phyloP scores from a whole-genome alignment of 2,888 invertebrate species.

The Fabriciana adippe region DNA sequence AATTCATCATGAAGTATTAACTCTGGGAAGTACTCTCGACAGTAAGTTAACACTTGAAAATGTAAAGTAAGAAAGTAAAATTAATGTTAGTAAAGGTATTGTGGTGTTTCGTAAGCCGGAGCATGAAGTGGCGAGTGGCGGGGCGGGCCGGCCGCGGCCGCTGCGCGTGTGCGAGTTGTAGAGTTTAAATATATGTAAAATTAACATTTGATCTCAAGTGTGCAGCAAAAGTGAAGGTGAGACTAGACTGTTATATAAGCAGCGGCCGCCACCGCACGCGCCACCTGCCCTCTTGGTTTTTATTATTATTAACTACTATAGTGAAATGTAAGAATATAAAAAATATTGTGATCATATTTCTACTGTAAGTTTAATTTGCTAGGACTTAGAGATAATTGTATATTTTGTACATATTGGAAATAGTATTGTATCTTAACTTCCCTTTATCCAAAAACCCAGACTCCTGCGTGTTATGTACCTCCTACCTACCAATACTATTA shows the following conservation, averaged over 20 bases:
- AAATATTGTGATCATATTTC: constrained; percentile 83
- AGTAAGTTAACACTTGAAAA: constrained; percentile 15
- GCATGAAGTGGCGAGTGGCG: constrained; percentile 46
- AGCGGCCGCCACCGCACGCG: constrained; percentile 60
- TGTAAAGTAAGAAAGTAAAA: constrained; percentile 3
- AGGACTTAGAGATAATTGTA: constrained; percentile 77
- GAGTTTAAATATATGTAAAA: constrained; percentile 76
- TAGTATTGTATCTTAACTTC: constrained; percentile 83
- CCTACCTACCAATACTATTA: constrained; percentile 84
- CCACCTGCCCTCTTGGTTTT: constrained; percentile 52
- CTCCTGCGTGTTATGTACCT: constrained; percentile 83
- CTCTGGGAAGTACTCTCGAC: background rate
- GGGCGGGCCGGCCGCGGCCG: constrained; percentile 55
- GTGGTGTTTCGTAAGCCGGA: constrained; percentile 42
- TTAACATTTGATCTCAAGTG: constrained; percentile 82
- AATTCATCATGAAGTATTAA: background rate
- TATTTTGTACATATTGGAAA: constrained; percentile 83
- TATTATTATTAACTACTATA: constrained; percentile 50
- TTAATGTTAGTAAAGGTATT: constrained; percentile 30
- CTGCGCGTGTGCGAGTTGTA: constrained; percentile 74
- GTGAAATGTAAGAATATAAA: constrained; percentile 75
- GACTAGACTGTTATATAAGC: constrained; percentile 68
- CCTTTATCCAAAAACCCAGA: constrained; percentile 81
- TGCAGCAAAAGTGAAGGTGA: constrained; percentile 78
- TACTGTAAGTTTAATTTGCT: constrained; percentile 76